Base-by-base conservation (phyloP, 2,888 invertebrate genomes). In the Tinea pellionella region DNA sequence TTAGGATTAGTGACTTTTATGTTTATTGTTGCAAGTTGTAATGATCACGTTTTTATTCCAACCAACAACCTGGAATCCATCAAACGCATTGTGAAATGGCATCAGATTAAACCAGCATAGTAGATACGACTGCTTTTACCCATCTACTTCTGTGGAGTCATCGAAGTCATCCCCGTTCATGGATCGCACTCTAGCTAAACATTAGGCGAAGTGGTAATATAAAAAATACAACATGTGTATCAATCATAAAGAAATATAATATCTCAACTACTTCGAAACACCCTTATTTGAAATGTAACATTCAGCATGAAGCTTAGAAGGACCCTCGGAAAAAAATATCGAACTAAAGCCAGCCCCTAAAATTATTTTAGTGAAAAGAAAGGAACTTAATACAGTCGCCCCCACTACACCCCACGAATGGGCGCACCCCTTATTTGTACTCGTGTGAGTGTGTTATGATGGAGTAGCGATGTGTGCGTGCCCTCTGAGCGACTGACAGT, bases 341-440 rank as follows among this genome's bases (percentile, higher is more conserved):
- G 77, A 81, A 86, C 83, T 84, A 83, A 78, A 86, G 80, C 81
- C 84, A 82, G 77, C 87, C 86, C 87, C 84, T 83, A 85, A 87
- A 87, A 87, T 86, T 82, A 87, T 87, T 86, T 86, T 86, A 87
- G 86, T 85, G 86, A 83, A 87, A 87, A 86, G 86, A 87, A 87
- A 84, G 85, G 82, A 86, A 86, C 86, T 86, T 87, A 86, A 87
- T 87, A 87, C 86, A 86, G 79, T 63, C 61, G 59, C 81, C 85
- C 86, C 86, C 84, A 80, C 83, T 77, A 73, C 71, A 71, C 77
- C 78, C 72, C 78, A 77, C 73, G 68, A 19, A 16, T 64, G 65
- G 78, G 73, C 83, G 80, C 85, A 84, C 85, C 84, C 81, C 78
- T 63, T 61, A 61, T 11, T n/a, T 62, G 59, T 53, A 63, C 61